phyloP scores from a whole-genome alignment of 2,113 vertebrate species.

The Gymnobelideus leadbeateri region DNA sequence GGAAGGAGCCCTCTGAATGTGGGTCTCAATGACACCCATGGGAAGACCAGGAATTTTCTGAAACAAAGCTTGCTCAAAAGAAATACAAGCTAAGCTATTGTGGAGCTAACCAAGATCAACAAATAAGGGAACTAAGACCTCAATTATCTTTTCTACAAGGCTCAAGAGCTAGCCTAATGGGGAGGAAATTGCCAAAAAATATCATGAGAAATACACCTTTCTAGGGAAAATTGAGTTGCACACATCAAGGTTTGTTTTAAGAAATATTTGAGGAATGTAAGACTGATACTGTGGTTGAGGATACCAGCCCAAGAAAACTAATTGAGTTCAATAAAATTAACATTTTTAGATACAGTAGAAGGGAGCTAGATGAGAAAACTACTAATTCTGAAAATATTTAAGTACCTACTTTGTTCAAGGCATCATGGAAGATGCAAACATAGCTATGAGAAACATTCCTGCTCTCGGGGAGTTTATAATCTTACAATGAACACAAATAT shows the following conservation, averaged over 20 bases:
- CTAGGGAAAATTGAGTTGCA: constrained; percentile 56
- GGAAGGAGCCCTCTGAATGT: constrained; percentile 27
- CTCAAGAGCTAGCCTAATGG: constrained; percentile 35
- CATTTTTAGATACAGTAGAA: constrained; percentile 48
- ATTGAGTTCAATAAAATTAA: constrained; percentile 56
- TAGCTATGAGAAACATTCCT: background rate
- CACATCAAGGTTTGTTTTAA: constrained; percentile 59
- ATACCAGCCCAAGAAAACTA: constrained; percentile 56
- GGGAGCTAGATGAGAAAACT: background rate
- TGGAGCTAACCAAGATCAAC: constrained; percentile 36
- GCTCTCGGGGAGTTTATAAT: background rate
- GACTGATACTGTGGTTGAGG: constrained; percentile 38
- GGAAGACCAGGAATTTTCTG: constrained; percentile 21
- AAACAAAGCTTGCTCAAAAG: constrained; percentile 6
- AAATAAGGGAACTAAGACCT: constrained; percentile 35
- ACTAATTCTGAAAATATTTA: background rate
- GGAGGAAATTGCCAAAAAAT: constrained; percentile 42
- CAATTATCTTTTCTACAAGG: constrained; percentile 48
- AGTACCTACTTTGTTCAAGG: background rate
- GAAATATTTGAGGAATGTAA: constrained; percentile 68
- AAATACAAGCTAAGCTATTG: constrained; percentile 35
- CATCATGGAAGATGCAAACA: background rate
- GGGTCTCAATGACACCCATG: constrained; percentile 36
- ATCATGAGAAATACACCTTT: constrained; percentile 52
- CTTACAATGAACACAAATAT: background rate